Conservation (phyloP, 2,797 vertebrate genomes). For the Hozukius guyotensis region DNA sequence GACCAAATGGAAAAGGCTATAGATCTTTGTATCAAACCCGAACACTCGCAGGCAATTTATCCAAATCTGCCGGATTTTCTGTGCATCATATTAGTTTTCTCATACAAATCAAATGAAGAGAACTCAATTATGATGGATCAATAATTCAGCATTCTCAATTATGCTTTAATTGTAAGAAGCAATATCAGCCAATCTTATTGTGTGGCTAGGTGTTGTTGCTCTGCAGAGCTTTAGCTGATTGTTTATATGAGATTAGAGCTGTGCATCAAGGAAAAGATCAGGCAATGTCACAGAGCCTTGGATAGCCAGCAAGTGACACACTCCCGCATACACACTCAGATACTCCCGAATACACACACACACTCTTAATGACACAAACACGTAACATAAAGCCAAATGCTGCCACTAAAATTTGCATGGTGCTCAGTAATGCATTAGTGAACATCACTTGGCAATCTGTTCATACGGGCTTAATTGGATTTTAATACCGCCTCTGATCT, state of each 20-base stretch:
- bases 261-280: conserved; percentile 78
- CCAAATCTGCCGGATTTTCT: conserved; percentile 68
- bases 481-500: conserved; percentile 91
- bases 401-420: conserved; percentile 98
- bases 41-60: conserved; percentile 64
- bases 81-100: conserved; percentile 70
- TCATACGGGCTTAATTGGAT: conserved; percentile 93
- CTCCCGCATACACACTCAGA: conserved; percentile 45
- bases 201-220: conserved; percentile 76
- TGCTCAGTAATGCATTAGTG: conserved; percentile 99
- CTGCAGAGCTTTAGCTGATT: conserved; percentile 78
- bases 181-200: conserved; percentile 79
- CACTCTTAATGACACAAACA: conserved; percentile 78
- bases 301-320: conserved; percentile 72
- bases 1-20: conserved; percentile 48
- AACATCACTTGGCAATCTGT: conserved; percentile 99
- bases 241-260: conserved; percentile 79
- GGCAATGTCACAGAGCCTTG: conserved; percentile 77
- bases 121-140: conserved; percentile 80
- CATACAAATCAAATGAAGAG: conserved; percentile 74
- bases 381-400: conserved; percentile 84
- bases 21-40: conserved; percentile 48
- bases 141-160: conserved; percentile 82
- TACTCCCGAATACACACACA: conserved; percentile 39
- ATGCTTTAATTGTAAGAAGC: conserved; percentile 80